Percentiles rank a stretch among this genome's conserved stretches.
Evolutionary conservation across 64 coral and sea anemone genomes (phyloP).

Genomic region (Trachythela sp.): DNA sequence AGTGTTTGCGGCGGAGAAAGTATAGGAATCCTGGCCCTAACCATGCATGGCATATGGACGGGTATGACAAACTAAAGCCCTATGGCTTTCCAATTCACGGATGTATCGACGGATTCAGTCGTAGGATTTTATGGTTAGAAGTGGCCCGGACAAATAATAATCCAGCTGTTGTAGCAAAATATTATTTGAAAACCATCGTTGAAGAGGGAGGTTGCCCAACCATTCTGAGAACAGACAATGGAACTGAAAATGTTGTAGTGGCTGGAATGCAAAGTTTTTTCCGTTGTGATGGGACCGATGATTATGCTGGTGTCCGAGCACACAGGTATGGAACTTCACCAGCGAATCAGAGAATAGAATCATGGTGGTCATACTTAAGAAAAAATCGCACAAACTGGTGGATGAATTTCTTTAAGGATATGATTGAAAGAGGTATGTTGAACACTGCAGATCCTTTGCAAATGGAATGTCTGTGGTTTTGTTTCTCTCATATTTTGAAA

Average conservation of each 20-base stretch:
- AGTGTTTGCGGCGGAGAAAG: not conserved
- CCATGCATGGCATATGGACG: not conserved
- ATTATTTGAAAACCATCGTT: not conserved
- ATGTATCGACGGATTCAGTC: not conserved
- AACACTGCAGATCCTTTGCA: not conserved
- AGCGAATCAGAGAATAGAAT: not conserved
- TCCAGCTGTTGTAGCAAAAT: not conserved
- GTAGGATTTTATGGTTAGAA: not conserved
- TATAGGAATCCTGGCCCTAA: not conserved
- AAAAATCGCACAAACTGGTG: not conserved
- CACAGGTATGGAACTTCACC: not conserved
- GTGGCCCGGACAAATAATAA: not conserved
- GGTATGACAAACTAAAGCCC: too few relatives aligned
- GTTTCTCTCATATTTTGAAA: not conserved
- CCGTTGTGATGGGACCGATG: not conserved
- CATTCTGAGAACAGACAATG: not conserved
- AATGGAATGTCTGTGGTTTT: slow-evolving; percentile 1
- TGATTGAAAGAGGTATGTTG: not conserved
- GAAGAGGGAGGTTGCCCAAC: not conserved
- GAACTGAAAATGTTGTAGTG: not conserved
- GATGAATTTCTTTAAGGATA: not conserved
- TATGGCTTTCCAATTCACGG: too few relatives aligned
- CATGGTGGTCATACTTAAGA: not conserved
- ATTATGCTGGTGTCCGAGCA: not conserved
- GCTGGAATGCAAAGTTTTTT: not conserved